Evolutionary conservation across 2,888 invertebrate species (phyloP).

Genomic region (Ariolimax columbianus): DNA sequence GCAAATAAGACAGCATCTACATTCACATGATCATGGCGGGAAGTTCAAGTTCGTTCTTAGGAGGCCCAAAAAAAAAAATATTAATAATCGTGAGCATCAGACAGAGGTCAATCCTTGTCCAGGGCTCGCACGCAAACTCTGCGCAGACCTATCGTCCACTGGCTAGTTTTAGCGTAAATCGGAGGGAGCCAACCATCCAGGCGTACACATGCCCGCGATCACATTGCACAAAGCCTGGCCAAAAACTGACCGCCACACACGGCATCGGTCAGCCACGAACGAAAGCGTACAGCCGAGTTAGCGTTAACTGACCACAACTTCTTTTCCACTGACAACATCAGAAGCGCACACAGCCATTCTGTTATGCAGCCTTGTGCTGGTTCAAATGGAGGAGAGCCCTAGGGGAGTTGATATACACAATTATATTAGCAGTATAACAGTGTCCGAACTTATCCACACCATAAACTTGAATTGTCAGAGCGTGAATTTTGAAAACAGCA

Average conservation of each 20-base stretch:
- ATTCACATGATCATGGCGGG: too few species aligned
- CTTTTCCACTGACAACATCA: not conserved
- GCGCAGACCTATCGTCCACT: slow-evolving; percentile 11
- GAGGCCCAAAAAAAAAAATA: too few species aligned
- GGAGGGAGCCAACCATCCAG: not conserved
- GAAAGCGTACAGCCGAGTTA: slow-evolving; percentile 2
- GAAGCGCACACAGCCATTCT: not conserved
- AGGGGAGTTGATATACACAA: not conserved
- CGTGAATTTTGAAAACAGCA: too few species aligned
- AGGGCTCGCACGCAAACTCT: not conserved
- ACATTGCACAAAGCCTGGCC: slow-evolving; percentile 28
- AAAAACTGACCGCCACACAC: slow-evolving; percentile 26
- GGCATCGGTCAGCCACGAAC: slow-evolving; percentile 6
- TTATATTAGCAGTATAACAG: not conserved
- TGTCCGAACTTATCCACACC: not conserved
- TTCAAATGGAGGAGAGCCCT: not conserved
- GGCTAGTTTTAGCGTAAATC: slow-evolving; percentile 11
- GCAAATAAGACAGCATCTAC: too few species aligned
- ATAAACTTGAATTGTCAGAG: not conserved
- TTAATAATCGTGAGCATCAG: not conserved
- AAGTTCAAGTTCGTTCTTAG: too few species aligned
- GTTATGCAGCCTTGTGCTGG: not conserved
- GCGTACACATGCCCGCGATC: not conserved
- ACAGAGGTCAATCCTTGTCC: not conserved
- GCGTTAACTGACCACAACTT: not conserved